phyloP scores from a whole-genome alignment of 1,140 invertebrate genomes.

The Apis florea region DNA sequence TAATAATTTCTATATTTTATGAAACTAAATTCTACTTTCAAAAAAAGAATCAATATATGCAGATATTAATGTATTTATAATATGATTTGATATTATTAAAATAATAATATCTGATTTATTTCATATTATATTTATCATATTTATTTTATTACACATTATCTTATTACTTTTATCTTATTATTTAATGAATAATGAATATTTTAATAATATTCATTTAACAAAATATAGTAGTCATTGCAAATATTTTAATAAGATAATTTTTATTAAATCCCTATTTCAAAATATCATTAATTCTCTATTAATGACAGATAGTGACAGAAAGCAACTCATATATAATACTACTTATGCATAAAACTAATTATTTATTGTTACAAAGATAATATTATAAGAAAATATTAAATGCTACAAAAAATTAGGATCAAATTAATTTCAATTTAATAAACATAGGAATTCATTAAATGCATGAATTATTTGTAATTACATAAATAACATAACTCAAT shows the following conservation, averaged over 20 bases:
- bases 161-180: no score
- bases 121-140: not conserved
- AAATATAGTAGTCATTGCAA: conserved; percentile 27
- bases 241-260: conserved; percentile 50
- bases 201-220: not conserved
- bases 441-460: conserved; percentile 9
- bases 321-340: conserved; percentile 38
- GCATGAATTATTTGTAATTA: conserved; percentile 11
- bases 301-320: conserved; percentile 13
- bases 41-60: not conserved
- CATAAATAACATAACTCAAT: conserved; percentile 42
- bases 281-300: no score
- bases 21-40: not conserved
- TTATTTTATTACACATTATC: not conserved
- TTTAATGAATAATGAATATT: not conserved
- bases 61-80: not conserved
- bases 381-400: conserved; percentile 18
- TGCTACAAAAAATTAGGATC: conserved; percentile 6
- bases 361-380: conserved; percentile 7
- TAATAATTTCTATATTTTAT: not conserved
- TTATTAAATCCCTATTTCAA: not conserved
- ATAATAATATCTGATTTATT: not conserved
- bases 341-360: conserved; percentile 15
- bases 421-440: conserved; percentile 6
- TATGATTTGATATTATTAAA: not conserved